Base-by-base conservation (phyloP, 2,797 vertebrate species). In the Geotrypetes seraphini region DNA sequence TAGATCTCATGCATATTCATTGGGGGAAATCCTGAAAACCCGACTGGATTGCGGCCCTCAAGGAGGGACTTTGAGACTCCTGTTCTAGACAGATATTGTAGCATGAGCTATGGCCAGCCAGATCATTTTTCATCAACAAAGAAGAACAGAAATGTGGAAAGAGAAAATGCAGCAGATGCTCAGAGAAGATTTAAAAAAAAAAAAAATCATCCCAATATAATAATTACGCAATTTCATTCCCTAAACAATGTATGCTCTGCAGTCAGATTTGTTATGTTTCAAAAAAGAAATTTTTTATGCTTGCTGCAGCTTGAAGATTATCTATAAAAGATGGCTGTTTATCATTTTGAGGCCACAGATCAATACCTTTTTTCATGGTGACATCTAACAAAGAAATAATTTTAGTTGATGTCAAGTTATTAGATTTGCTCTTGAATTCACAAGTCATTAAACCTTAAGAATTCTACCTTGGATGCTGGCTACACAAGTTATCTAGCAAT, bases 1-100 rank as follows among this genome's bases (percentile, higher is more conserved):
- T n/a, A n/a, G n/a, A n/a, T n/a, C n/a, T n/a, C n/a, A n/a, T n/a
- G n/a, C n/a, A n/a, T n/a, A n/a, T n/a, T n/a, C n/a, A n/a, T n/a
- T n/a, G n/a, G n/a, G n/a, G n/a, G n/a, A n/a, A n/a, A n/a, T n/a
- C n/a, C n/a, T n/a, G n/a, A n/a, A n/a, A n/a, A n/a, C n/a, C n/a
- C n/a, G n/a, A n/a, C n/a, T n/a, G n/a, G n/a, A n/a, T n/a, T n/a
- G n/a, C n/a, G n/a, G n/a, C n/a, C n/a, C n/a, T n/a, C n/a, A n/a
- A n/a, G n/a, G n/a, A n/a, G n/a, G n/a, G n/a, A n/a, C n/a, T n/a
- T n/a, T n/a, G n/a, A n/a, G n/a, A n/a, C n/a, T n/a, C n/a, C n/a
- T n/a, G n/a, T n/a, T n/a, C n/a, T n/a, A 47, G 13, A 11, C 43
- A 52, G 59, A 28, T 28, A 41, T 26, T n/a, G n/a, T n/a, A n/a